Evolutionary conservation across 2,888 invertebrate genomes (phyloP).

Genomic region (Melanotus villosus): DNA sequence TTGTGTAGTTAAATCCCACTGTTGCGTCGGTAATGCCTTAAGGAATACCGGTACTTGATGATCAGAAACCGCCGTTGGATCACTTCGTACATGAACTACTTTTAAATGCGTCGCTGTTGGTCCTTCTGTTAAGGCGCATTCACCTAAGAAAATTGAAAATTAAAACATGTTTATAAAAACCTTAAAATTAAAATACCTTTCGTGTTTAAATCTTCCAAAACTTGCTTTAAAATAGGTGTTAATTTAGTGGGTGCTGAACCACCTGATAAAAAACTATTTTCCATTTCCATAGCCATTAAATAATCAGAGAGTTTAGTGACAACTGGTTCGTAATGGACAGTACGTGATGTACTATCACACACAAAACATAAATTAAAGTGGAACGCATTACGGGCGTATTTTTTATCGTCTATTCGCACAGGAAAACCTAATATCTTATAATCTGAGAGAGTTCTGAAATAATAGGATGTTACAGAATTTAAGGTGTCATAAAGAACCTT

Average conservation of each 20-base stretch:
- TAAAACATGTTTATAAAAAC: no score
- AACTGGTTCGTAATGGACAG: slow-evolving; percentile 94
- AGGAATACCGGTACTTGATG: slow-evolving; percentile 91
- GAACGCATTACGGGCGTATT: slow-evolving; percentile 94
- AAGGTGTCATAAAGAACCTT: no score
- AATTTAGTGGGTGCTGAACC: slow-evolving; percentile 77
- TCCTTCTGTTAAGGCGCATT: slow-evolving; percentile 76
- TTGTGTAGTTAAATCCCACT: slow-evolving; percentile 96
- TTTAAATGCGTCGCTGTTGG: slow-evolving; percentile 92
- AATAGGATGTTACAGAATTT: no score
- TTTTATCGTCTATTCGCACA: slow-evolving; percentile 88
- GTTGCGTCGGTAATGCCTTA: slow-evolving; percentile 68
- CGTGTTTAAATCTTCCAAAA: slow-evolving; percentile 86
- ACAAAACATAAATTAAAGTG: slow-evolving; percentile 97
- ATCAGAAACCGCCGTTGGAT: slow-evolving; percentile 87
- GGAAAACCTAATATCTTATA: slow-evolving; percentile 95
- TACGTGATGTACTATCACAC: slow-evolving; percentile 90
- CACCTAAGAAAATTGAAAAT: slow-evolving; percentile 61
- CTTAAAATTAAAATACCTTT: slow-evolving; percentile 64
- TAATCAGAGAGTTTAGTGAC: slow-evolving; percentile 95
- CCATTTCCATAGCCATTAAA: slow-evolving; percentile 90
- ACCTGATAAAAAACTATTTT: slow-evolving; percentile 86
- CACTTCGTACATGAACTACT: slow-evolving; percentile 85
- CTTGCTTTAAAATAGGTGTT: slow-evolving; percentile 82
- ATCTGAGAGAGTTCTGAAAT: slow-evolving; percentile 76